phyloP scores from a whole-genome alignment of 2,113 vertebrate species.

The Benitochromis conjunctus region DNA sequence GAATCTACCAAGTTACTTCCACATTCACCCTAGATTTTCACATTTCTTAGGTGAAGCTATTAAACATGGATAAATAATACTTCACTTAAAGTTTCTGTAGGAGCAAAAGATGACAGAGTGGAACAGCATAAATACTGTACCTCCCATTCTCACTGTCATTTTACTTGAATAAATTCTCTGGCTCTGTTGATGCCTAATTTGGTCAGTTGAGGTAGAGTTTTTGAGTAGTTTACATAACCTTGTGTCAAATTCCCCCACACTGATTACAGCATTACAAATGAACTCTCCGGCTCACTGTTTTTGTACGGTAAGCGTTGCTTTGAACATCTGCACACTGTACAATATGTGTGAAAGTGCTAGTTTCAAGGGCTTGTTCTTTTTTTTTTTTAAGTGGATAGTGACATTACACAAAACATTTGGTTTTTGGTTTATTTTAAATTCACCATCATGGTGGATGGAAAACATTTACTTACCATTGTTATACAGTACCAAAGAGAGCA shows the following conservation, averaged over 20 bases:
- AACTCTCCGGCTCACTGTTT: conserved; percentile 1
- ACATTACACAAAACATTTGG: neutral
- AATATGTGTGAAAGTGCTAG: neutral
- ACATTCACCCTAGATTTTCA: neutral
- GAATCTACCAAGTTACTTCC: neutral
- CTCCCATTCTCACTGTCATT: neutral
- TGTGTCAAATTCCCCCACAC: conserved; percentile 22
- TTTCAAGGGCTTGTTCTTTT: neutral
- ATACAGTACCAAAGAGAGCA: neutral
- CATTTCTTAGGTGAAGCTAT: neutral
- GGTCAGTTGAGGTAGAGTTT: neutral
- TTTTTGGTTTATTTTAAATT: neutral
- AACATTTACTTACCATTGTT: too few species aligned
- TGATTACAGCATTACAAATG: conserved; percentile 35
- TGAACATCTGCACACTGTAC: neutral
- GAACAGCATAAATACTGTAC: neutral
- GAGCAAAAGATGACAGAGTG: neutral
- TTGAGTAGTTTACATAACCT: conserved; percentile 41
- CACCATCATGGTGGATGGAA: neutral
- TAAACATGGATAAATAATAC: neutral
- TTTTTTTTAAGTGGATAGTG: neutral
- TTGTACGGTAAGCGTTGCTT: neutral
- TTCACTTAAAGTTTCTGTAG: neutral
- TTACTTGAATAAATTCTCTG: neutral
- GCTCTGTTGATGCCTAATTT: conserved; percentile 6